phyloP scores from a whole-genome alignment of 2,113 vertebrate species.

The Tychaedon coryphoeus region DNA sequence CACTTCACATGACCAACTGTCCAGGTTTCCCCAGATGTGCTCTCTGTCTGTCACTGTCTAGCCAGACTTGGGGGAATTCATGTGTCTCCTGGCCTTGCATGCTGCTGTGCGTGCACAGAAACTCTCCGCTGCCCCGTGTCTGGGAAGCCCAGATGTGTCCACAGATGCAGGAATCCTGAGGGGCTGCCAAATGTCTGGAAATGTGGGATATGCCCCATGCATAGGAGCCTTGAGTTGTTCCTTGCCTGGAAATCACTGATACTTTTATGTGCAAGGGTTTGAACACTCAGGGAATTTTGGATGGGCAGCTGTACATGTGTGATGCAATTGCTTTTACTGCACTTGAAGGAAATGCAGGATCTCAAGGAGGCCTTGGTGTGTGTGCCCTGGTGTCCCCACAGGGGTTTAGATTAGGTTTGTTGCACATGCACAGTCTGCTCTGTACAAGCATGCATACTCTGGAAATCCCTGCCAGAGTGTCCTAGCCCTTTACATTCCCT shows the following conservation, averaged over 20 bases:
- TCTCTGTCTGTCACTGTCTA: not conserved
- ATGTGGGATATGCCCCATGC: conserved; percentile 26
- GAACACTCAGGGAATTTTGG: not conserved
- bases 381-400: not conserved
- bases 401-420: not conserved
- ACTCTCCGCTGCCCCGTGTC: not conserved
- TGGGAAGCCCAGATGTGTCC: conserved; percentile 32
- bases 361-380: not conserved
- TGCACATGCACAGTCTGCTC: not conserved
- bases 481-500: not conserved
- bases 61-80: not conserved
- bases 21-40: not conserved
- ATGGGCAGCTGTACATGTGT: not conserved
- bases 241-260: not conserved
- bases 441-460: not conserved
- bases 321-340: not conserved
- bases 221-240: not conserved
- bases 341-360: not conserved
- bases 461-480: not conserved
- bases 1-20: not conserved
- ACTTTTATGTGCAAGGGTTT: not conserved
- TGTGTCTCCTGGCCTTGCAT: not conserved
- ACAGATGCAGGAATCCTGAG: conserved; percentile 26
- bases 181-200: conserved; percentile 35
- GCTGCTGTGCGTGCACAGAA: not conserved